Conservation (phyloP, 2,797 vertebrate species). For the Semotilus atromaculatus region DNA sequence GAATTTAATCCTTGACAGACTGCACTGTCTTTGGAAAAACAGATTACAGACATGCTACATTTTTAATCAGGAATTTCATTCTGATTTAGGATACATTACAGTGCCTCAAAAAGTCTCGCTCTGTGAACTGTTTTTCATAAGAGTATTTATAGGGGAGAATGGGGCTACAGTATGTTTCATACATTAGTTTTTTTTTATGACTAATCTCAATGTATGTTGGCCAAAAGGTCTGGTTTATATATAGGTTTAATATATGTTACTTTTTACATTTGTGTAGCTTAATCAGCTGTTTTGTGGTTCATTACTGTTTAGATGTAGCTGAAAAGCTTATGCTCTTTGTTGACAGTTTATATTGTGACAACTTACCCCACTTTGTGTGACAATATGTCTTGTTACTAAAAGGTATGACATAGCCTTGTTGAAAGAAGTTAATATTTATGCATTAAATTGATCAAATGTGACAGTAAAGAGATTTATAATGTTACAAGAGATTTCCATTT, state of each 20-base stretch:
- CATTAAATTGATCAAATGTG: neutral
- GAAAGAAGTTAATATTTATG: neutral
- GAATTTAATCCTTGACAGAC: conserved; percentile 48
- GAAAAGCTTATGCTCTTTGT: neutral
- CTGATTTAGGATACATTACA: neutral
- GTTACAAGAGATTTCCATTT: neutral
- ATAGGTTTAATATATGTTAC: neutral
- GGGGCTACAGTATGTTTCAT: too few relatives aligned
- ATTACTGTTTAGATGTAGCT: neutral
- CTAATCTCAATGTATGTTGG: too few relatives aligned
- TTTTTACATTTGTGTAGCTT: neutral
- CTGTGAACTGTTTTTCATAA: neutral
- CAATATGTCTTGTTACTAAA: neutral
- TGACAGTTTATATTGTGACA: neutral
- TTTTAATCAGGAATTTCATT: conserved; percentile 40
- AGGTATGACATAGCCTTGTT: neutral
- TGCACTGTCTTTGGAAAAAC: conserved; percentile 38
- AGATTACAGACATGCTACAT: conserved; percentile 43
- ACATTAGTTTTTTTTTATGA: neutral
- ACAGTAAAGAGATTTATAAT: neutral
- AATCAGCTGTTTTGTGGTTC: neutral
- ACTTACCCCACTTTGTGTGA: neutral
- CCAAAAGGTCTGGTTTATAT: neutral
- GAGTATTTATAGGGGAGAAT: neutral
- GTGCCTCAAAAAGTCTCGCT: neutral